Evolutionary conservation across 2,797 vertebrate species (phyloP), one percentile per base, ranked within the genome.

Genomic region (Scarus forsteni): DNA sequence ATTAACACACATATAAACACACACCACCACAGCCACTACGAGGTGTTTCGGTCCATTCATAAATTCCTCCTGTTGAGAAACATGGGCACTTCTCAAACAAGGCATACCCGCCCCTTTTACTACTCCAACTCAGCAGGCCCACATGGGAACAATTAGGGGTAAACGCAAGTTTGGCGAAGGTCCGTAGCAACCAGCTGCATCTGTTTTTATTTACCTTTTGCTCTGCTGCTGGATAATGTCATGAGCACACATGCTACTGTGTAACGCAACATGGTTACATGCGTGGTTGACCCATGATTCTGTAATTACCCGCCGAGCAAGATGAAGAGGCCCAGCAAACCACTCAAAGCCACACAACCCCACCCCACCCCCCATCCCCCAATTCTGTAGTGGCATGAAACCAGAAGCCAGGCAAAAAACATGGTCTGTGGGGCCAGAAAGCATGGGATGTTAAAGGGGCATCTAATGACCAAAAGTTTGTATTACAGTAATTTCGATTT

Each of bases 171-270:
- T 93, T 94, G 93, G 93, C 92, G 18, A 90, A 91, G 85, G 90
- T 92, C 90, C 88, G 89, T 93, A 93, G 94, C 91, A 95, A 95
- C 93, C 88, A 86, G 92, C 91, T 83, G 92, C 93, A 94, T 94
- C 91, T 94, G 94, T 92, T 95, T 94, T 93, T 94, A 93, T 95
- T 95, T 95, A 94, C 94, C 91, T 93, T 93, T 91, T 80, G 81
- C 91, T 89, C 90, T 90, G 87, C 86, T 67, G 83, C 85, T 82
- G 87, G 85, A 88, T 91, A 92, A 92, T 92, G 91, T 92, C 93
- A 92, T 84, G 84, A 92, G 92, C 92, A 94, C 94, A 95, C 94
- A 94, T 95, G 95, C 94, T 95, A 95, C 94, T 94, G 94, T 95
- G 93, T 92, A 87, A 91, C 88, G 87, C 90, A 93, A 87, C 91